Evolutionary conservation across 2,797 vertebrate species (phyloP), one percentile per base, ranked within the genome.

Genomic region (Sebastes melanostomus): DNA sequence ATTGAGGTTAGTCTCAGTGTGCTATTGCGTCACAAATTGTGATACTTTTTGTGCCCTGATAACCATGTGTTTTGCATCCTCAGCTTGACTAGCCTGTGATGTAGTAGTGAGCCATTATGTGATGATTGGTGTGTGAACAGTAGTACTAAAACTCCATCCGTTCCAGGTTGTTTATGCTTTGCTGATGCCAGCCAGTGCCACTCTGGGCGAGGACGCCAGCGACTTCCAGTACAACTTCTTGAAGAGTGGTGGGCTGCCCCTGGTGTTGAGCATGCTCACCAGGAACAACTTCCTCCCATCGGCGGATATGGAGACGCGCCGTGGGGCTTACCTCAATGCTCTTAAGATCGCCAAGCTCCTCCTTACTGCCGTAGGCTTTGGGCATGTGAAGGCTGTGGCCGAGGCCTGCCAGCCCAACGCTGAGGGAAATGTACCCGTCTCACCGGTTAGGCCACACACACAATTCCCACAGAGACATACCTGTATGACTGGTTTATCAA

Each of bases 151-250:
- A 32, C 36, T 54, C n/a, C 4, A 25, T 29, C 29, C 38, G 24
- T 79, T 76, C 24, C 87, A 99, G 98, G 98, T 99, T 92, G 98
- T 99, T 82, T 99, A 99, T 94, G 98, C 98, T 92, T 96, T 99
- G 96, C 96, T 99, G 93, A 99, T 99, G 98, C 98, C 98, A 90
- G 98, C 98, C 92, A 98, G 97, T 91, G 97, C 97, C 91, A 98
- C 98, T 72, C 93, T 99, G 90, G 98, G 98, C 59, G 98, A 99
- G 92, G 98, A 99, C 61, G 98, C 98, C 75, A 98, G 97, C 74
- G 98, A 99, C 89, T 99, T 99, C 94, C 98, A 99, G 54, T 99
- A 97, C 93, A 99, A 99, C 94, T 99, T 99, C 91, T 91, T 99
- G 82, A 99, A 99, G 95, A 99, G 98, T 25, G 98, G 98, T 58